phyloP scores from a whole-genome alignment of 2,113 vertebrate species.

The Datnioides undecimradiatus region DNA sequence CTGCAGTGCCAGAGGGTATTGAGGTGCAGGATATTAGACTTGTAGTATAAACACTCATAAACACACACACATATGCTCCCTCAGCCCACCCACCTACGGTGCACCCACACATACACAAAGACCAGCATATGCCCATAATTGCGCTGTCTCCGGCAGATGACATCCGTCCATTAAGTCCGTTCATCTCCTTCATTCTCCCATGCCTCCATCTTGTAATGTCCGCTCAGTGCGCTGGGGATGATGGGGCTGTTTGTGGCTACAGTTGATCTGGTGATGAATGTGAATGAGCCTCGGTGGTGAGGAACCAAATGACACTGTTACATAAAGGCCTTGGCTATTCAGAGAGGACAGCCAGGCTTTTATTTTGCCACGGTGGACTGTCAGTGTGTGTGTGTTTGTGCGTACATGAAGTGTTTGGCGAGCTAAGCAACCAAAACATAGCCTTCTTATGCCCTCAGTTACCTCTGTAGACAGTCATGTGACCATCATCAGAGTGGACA shows the following conservation, averaged over 20 bases:
- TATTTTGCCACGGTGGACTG: constrained; percentile 41
- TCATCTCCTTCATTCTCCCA: constrained; percentile 19
- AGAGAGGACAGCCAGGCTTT: constrained; percentile 63
- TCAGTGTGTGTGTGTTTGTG: constrained; percentile 22
- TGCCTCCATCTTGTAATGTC: constrained; percentile 24
- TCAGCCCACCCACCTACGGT: constrained; percentile 27
- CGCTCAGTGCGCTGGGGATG: constrained; percentile 23
- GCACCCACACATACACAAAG: constrained; percentile 39
- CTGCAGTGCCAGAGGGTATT: neutral
- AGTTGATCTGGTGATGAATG: constrained; percentile 68
- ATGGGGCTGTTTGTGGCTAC: constrained; percentile 39
- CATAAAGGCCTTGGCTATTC: constrained; percentile 65
- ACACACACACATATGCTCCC: neutral
- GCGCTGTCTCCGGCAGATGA: constrained; percentile 18
- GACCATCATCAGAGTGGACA: neutral
- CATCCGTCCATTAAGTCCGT: constrained; percentile 30
- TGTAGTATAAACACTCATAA: constrained; percentile 9
- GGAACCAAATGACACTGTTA: constrained; percentile 73
- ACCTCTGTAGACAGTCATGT: neutral
- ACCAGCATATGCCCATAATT: constrained; percentile 44
- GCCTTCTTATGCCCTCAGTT: neutral
- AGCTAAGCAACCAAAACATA: neutral
- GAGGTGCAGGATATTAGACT: constrained; percentile 40
- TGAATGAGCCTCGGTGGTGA: constrained; percentile 68
- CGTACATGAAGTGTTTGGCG: neutral